Evolutionary conservation across 1,140 invertebrate genomes (phyloP), one percentile per base, ranked within the genome.

Genomic region (Nylanderia fulva): DNA sequence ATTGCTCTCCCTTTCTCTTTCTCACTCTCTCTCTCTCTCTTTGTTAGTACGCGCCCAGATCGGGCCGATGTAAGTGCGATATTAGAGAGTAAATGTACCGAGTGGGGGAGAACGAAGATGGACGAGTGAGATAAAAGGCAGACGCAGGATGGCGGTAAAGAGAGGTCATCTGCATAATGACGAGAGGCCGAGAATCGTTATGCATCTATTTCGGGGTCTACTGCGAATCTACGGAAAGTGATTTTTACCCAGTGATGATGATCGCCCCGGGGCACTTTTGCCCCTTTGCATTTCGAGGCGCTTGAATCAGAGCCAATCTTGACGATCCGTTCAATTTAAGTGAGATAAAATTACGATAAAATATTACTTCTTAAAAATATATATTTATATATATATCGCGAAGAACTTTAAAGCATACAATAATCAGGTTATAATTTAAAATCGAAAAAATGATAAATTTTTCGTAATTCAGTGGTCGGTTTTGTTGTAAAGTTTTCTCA

Each of bases 1-100:
- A 82, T 80, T 90, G 86, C 90, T 88, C 71, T 87, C 84, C 68
- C 85, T 74, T 54, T 84, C 48, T 74, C 68, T 75, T 61, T 4
- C 45, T 24, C 48, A 75, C 29, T 60, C n/a, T 39, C 18, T 33
- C 29, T 3, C 29, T 33, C 29, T 33, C 29, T 33, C 29, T 33
- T 39, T 29, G 58, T 56, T 13, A 13, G 29, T 79, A 85, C 45
- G 68, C 76, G 60, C 83, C 60, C 63, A 88, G 87, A 88, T 87
- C 69, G 63, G 82, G 9, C 66, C 76, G 77, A 86, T 80, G 86
- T 74, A 82, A 82, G 77, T 72, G 77, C 66, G 77, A 82, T 82
- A 82, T 82, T 72, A 82, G 66, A 72, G 77, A 82, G 77, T 39
- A 66, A 82, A 71, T 33, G 52, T 27, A 27, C 36, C 52, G 36